phyloP scores from a whole-genome alignment of 2,113 vertebrate genomes.

The Apteryx owenii region DNA sequence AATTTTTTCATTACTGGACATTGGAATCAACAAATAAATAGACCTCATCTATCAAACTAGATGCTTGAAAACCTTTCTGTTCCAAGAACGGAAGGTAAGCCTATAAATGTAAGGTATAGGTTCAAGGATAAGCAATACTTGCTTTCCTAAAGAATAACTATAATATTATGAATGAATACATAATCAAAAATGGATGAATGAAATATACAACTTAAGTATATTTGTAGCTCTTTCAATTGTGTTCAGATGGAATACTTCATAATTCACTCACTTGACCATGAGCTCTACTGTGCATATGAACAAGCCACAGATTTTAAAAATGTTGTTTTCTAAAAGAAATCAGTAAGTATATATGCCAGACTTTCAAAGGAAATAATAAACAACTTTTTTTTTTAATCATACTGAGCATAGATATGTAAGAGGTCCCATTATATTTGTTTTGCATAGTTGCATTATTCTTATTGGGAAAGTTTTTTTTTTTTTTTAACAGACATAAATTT shows the following conservation, averaged over 20 bases:
- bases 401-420: not conserved
- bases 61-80: not conserved
- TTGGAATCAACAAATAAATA: not conserved
- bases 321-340: not conserved
- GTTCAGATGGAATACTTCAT: not conserved
- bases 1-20: not conserved
- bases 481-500: not conserved
- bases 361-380: not conserved
- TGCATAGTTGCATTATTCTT: not conserved
- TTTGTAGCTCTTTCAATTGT: not conserved
- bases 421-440: not conserved
- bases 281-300: not conserved
- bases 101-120: not conserved
- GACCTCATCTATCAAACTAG: not conserved
- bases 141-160: not conserved
- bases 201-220: not conserved
- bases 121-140: not conserved
- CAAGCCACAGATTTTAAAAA: not conserved
- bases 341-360: not conserved
- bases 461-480: not conserved
- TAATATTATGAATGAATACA: not conserved
- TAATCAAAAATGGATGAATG: not conserved
- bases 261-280: not conserved
- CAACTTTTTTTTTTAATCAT: not conserved
- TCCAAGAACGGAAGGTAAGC: not conserved